A percentile compares a stretch with the other conserved stretches of the same genome.
Conservation (phyloP, 2,797 vertebrate species). For the Orestias chungarensis region DNA sequence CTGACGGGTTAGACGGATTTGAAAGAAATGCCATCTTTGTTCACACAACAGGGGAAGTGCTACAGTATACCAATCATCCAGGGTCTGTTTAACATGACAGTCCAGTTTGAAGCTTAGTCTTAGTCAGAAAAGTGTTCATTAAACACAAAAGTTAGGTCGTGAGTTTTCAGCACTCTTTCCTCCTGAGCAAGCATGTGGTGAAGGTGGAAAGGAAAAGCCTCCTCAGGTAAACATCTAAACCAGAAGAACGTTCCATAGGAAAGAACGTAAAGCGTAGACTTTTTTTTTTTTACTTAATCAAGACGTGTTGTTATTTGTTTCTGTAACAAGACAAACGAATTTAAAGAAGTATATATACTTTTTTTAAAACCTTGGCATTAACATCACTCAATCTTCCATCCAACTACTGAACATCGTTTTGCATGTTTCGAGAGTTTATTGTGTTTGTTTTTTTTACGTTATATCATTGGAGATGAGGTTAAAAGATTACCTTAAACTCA, state of each 20-base stretch:
- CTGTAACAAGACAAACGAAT: not conserved
- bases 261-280: too few relatives aligned
- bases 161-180: not conserved
- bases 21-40: not conserved
- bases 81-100: not conserved
- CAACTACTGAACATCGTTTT: not conserved
- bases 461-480: not conserved
- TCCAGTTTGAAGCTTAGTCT: not conserved
- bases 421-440: not conserved
- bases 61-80: not conserved
- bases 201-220: not conserved
- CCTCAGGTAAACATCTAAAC: too few relatives aligned
- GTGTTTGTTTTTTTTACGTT: not conserved
- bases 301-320: not conserved
- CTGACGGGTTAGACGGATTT: not conserved
- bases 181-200: not conserved
- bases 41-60: too few relatives aligned
- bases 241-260: too few relatives aligned
- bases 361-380: not conserved
- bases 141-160: not conserved
- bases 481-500: too few relatives aligned
- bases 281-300: too few relatives aligned
- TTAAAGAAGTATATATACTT: not conserved
- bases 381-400: not conserved
- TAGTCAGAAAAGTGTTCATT: not conserved